A percentile compares a stretch with the other conserved stretches of the same genome.
Conservation (phyloP, 1,140 invertebrate species). For the Zaprionus inermis region DNA sequence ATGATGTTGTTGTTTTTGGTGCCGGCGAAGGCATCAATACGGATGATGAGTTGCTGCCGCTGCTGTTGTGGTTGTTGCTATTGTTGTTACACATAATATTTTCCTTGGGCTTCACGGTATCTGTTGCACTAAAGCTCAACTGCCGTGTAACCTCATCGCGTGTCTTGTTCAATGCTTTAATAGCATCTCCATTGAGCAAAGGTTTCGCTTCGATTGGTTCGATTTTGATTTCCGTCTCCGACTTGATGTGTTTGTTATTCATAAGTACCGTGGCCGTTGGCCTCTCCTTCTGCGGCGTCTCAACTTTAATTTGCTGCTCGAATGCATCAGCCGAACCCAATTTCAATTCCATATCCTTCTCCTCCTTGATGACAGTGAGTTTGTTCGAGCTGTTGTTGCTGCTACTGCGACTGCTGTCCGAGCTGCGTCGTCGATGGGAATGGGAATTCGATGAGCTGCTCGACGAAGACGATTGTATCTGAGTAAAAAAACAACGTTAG, state of each 20-base stretch:
- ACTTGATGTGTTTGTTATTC: conserved; percentile 54
- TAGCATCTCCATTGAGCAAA: conserved; percentile 51
- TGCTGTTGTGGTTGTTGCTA: conserved; percentile 21
- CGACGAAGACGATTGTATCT: conserved; percentile 65
- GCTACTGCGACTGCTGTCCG: conserved; percentile 73
- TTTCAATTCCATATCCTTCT: conserved; percentile 24
- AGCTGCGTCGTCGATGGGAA: conserved; percentile 70
- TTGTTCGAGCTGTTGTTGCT: conserved; percentile 70
- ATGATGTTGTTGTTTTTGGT: conserved; percentile 50
- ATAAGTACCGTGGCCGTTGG: conserved; percentile 38
- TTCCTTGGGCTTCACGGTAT: conserved; percentile 35
- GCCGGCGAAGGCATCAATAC: conserved; percentile 76
- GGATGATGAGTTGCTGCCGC: conserved; percentile 34
- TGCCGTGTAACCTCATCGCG: conserved; percentile 77
- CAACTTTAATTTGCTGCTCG: conserved; percentile 52
- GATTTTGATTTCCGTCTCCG: conserved; percentile 65
- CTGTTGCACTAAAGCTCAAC: conserved; percentile 56
- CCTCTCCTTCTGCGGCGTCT: conserved; percentile 21
- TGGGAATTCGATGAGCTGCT: conserved; percentile 70
- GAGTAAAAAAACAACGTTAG: neutral
- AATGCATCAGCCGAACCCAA: conserved; percentile 11
- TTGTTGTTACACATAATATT: conserved; percentile 6
- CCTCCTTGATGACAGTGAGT: conserved; percentile 31
- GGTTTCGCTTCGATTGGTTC: conserved; percentile 48
- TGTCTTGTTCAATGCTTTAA: conserved; percentile 52